Evolutionary conservation across 2,113 vertebrate species (phyloP).

Genomic region (Willisornis vidua): DNA sequence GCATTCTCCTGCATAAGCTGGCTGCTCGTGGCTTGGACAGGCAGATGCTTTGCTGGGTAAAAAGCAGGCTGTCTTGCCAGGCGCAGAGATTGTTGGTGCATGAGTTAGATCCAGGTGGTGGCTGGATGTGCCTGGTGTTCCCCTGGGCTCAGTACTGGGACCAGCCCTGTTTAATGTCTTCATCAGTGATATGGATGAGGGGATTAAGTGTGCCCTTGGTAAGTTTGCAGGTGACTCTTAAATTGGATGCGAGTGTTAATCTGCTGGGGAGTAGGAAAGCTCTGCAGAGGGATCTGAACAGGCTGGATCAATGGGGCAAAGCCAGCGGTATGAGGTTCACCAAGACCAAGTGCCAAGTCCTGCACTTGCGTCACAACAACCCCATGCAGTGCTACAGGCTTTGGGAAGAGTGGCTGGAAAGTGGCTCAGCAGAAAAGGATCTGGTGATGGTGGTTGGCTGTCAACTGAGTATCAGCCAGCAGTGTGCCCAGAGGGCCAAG

Average conservation of each 20-base stretch:
- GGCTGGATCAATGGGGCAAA: neutral
- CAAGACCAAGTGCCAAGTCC: accelerated
- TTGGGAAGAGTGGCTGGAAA: neutral
- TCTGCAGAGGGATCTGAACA: neutral
- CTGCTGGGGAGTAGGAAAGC: neutral
- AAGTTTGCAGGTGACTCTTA: neutral
- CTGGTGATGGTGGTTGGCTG: neutral
- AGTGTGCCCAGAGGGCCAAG: neutral
- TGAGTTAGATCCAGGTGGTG: neutral
- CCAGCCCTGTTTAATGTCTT: neutral
- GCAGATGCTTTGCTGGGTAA: neutral
- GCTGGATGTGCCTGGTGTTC: neutral
- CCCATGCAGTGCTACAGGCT: neutral
- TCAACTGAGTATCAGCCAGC: neutral
- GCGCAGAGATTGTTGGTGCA: neutral
- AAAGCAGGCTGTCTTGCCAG: neutral
- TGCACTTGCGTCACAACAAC: neutral
- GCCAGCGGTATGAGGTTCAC: neutral
- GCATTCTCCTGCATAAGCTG: neutral
- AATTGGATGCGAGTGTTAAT: neutral
- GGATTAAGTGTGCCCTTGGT: neutral
- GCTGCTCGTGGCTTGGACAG: neutral
- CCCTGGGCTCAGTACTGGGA: neutral
- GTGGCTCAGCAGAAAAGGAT: neutral
- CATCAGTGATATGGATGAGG: neutral